Percentiles rank a stretch among this genome's conserved stretches.
phyloP scores from a whole-genome alignment of 2,888 invertebrate species.

The Eustalomyia histrio region DNA sequence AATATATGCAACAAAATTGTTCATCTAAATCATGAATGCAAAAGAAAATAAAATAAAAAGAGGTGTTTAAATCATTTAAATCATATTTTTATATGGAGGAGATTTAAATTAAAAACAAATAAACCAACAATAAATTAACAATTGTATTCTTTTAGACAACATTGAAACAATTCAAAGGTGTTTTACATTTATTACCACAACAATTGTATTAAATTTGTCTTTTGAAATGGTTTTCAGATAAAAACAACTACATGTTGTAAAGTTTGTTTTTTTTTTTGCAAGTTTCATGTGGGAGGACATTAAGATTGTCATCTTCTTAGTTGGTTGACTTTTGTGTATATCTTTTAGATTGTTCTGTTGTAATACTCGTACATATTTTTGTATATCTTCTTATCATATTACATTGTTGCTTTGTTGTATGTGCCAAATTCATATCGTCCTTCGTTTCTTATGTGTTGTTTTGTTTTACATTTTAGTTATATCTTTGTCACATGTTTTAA shows the following conservation, averaged over 20 bases:
- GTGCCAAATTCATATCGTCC: constrained; percentile 55
- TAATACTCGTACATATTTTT: constrained; percentile 15
- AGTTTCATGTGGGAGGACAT: constrained; percentile 73
- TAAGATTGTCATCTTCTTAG: constrained; percentile 72
- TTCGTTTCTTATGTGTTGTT: not conserved
- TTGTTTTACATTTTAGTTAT: constrained; percentile 61
- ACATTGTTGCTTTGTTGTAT: constrained; percentile 55
- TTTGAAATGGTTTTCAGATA: not conserved
- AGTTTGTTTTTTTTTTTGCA: constrained; percentile 2
- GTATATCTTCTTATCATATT: constrained; percentile 60
- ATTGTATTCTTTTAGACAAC: not conserved
- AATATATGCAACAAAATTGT: constrained; percentile 39
- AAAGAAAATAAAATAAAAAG: not conserved
- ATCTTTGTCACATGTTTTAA: constrained; percentile 67
- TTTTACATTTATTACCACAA: not conserved
- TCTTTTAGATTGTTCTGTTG: constrained; percentile 19
- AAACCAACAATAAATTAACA: constrained; percentile 19
- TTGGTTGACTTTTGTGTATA: constrained; percentile 47
- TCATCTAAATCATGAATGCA: constrained; percentile 25
- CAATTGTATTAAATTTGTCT: not conserved
- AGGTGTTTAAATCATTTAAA: constrained; percentile 38
- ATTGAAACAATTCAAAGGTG: not conserved
- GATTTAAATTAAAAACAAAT: constrained; percentile 49
- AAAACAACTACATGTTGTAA: not conserved
- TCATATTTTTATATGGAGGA: constrained; percentile 10